Conservation (phyloP, 2,113 vertebrate species). For the Microtus montanus region DNA sequence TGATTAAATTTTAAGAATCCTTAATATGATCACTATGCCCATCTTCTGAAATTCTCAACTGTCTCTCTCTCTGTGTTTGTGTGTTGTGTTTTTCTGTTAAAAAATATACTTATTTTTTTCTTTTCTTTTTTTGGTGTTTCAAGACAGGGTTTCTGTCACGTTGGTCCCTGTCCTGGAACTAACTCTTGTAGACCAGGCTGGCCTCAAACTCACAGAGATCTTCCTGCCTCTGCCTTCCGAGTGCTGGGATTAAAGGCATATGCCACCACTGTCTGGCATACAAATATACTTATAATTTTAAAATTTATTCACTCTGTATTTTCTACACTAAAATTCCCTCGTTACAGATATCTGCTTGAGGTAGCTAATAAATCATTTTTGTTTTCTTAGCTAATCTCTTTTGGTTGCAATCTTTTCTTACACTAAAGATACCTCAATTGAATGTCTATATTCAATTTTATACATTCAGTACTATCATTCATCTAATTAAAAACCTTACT, state of each 20-base stretch:
- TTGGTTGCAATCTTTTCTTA: not conserved
- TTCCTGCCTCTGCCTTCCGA: no score
- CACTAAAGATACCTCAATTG: not conserved
- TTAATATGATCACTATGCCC: not conserved
- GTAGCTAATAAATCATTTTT: not conserved
- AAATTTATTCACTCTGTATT: not conserved
- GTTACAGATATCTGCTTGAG: not conserved
- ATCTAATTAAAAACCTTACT: not conserved
- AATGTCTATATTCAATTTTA: not conserved
- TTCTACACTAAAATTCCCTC: not conserved
- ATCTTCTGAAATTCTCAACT: not conserved
- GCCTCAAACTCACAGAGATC: no score
- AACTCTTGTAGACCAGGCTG: no score
- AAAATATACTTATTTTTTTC: not conserved
- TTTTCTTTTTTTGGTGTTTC: no score
- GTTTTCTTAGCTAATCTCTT: not conserved
- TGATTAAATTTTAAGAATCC: not conserved
- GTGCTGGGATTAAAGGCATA: no score
- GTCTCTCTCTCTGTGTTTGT: not conserved
- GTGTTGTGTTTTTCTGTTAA: not conserved
- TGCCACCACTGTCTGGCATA: rapidly evolving
- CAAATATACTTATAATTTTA: not conserved
- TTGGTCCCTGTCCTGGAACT: no score
- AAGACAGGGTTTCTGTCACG: no score
- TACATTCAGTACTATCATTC: not conserved